phyloP scores from a whole-genome alignment of 2,113 vertebrate species.

The Gnathonemus longibarbis region DNA sequence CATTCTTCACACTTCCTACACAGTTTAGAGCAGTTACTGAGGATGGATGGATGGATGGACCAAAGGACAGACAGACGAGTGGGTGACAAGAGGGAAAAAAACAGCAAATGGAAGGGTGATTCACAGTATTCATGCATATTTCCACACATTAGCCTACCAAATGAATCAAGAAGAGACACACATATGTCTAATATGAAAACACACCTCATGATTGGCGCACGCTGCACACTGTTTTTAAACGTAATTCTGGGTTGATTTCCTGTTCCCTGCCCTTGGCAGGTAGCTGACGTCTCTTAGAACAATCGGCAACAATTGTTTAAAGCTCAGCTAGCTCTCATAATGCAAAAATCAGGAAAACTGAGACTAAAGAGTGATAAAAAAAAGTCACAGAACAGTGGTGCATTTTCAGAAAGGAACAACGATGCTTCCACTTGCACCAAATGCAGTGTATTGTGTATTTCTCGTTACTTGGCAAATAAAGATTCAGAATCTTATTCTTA shows the following conservation, averaged over 20 bases:
- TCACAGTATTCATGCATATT: background rate
- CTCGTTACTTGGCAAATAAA: background rate
- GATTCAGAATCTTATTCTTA: background rate
- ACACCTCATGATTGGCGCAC: background rate
- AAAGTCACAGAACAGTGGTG: background rate
- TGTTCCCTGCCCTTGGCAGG: background rate
- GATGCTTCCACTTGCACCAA: background rate
- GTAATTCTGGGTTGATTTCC: background rate
- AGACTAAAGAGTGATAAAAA: background rate
- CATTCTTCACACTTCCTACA: background rate
- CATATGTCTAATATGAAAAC: slow-evolving; percentile 4
- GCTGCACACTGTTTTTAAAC: background rate
- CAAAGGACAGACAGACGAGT: background rate
- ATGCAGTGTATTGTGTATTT: too few relatives aligned
- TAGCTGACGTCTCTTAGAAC: background rate
- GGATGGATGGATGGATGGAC: background rate
- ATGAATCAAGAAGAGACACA: background rate
- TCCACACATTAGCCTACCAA: background rate
- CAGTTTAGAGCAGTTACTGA: background rate
- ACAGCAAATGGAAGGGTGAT: background rate
- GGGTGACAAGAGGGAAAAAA: background rate
- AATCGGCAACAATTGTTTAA: background rate
- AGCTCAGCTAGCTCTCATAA: background rate
- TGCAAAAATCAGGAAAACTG: background rate
- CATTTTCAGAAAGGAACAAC: background rate